Evolutionary conservation across 2,113 vertebrate species (phyloP).

Genomic region (Dendropsophus ebraccatus): DNA sequence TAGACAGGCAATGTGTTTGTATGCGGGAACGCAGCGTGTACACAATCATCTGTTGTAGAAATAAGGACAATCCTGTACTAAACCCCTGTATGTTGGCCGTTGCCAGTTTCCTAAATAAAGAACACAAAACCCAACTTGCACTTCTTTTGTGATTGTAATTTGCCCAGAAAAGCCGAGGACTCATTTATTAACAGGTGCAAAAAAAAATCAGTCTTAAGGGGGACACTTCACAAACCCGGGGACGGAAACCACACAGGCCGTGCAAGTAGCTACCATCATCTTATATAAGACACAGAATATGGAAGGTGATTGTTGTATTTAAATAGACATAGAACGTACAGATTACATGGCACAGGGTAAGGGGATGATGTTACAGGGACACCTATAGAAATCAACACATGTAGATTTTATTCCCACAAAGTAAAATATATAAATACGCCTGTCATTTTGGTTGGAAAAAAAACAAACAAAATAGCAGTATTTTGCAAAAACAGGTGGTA

Average conservation of each 20-base stretch:
- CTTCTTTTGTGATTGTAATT: slow-evolving; percentile 42
- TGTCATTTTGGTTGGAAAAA: no score
- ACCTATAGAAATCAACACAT: no score
- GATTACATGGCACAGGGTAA: neutral
- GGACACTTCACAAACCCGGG: neutral
- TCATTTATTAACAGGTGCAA: slow-evolving; percentile 55
- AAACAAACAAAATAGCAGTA: no score
- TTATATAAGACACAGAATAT: neutral
- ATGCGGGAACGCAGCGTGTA: neutral
- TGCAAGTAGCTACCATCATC: neutral
- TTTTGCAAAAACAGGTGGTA: no score
- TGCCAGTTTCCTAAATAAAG: neutral
- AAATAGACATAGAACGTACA: neutral
- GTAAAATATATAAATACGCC: no score
- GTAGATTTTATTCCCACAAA: no score
- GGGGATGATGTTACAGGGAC: no score
- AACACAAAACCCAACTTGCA: slow-evolving; percentile 8
- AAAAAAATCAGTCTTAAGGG: slow-evolving; percentile 17
- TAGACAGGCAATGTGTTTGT: neutral
- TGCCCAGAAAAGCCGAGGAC: slow-evolving; percentile 17
- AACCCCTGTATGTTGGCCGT: neutral
- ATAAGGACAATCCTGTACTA: slow-evolving; percentile 1
- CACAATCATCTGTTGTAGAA: neutral
- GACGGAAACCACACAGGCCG: neutral
- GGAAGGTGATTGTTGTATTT: neutral